Base-by-base conservation (phyloP, 53 echinoderm and acorn worm species). In the Paracentrotus lividus region DNA sequence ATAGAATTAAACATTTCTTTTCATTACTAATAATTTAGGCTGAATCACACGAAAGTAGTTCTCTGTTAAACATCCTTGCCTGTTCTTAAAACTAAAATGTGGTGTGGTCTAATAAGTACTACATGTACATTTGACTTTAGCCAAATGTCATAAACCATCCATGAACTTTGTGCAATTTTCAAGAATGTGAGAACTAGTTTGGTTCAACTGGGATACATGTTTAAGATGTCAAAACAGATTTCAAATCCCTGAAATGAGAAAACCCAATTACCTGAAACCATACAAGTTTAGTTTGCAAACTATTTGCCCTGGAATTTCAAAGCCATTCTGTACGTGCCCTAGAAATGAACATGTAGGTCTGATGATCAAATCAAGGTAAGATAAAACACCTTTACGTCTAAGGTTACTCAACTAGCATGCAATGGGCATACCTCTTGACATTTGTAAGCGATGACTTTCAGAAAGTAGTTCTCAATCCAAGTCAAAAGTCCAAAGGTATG, bases 361-460 rank as follows among this genome's bases (percentile, higher is more conserved):
- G 45, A 78, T n/a, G n/a, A n/a, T n/a, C n/a, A 81, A 81, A 47
- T 81, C 81, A 81, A 81, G 81, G 81, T 81, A 27, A 47, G 47
- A 44, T 10, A n/a, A 27, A 47, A 27, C 44, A 81, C 47, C 47
- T 44, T 81, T 81, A 6, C 10, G 81, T 81, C 45, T 81, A 23
- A 47, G 45, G 81, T 81, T 81, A 81, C 81, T 81, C 47, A 44
- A 44, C 81, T 45, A 45, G 23, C 44, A 23, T 16, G n/a, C n/a
- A 81, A 45, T 81, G 7, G 24, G 45, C 24, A 81, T n/a, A 24
- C 47, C 47, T 47, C 47, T 81, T 81, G 81, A 81, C 81, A 44
- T 81, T 81, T 77, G 9, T 44, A n/a, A 81, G 81, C 81, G 81
- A 81, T 81, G 81, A 81, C 81, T 81, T 81, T 81, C 81, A 81